Conservation (phyloP, 2,113 vertebrate genomes). For the Micronycteris hirsuta region DNA sequence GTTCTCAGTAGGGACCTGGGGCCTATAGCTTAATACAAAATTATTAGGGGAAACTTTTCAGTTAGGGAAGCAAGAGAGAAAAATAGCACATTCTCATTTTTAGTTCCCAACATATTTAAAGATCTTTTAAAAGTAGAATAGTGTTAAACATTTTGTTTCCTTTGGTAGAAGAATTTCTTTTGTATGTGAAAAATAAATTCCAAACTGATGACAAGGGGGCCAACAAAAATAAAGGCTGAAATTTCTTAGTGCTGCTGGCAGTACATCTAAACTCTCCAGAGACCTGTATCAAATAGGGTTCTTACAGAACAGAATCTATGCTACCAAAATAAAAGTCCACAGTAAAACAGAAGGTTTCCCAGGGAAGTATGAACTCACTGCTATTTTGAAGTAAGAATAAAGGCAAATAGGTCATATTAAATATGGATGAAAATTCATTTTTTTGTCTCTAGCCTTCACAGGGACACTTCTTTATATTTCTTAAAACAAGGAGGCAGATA, state of each 20-base stretch:
- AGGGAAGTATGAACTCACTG: constrained; percentile 11
- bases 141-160: constrained; percentile 58
- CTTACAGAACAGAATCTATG: constrained; percentile 7
- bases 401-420: constrained; percentile 66
- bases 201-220: constrained; percentile 63
- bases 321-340: constrained; percentile 80
- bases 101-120: constrained; percentile 70
- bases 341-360: background rate
- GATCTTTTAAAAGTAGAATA: constrained; percentile 41
- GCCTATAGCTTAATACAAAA: constrained; percentile 1
- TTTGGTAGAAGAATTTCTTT: constrained; percentile 67
- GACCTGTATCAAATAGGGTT: constrained; percentile 65
- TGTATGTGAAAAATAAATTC: constrained; percentile 78
- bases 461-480: background rate
- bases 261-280: constrained; percentile 78
- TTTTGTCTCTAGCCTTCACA: constrained; percentile 33
- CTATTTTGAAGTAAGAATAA: constrained; percentile 64
- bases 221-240: constrained; percentile 82
- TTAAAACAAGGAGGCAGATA: background rate
- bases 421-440: constrained; percentile 63
- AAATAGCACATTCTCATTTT: constrained; percentile 62
- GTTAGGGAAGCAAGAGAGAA: background rate
- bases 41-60: constrained; percentile 55
- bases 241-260: constrained; percentile 77
- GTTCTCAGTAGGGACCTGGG: background rate